Conservation (phyloP, 1,140 invertebrate genomes). For the Ooceraea biroi region DNA sequence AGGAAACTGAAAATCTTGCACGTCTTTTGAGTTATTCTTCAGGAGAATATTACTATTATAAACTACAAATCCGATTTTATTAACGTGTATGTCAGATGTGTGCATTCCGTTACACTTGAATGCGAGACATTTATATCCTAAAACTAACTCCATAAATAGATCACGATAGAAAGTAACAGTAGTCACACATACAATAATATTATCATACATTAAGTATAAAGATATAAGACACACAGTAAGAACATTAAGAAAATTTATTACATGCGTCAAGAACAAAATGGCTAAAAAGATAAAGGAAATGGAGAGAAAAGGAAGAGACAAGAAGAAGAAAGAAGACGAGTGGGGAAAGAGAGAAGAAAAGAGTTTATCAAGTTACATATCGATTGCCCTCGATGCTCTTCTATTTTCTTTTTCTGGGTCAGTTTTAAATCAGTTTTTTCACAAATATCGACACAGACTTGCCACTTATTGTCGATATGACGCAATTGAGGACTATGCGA, state of each 20-base stretch:
- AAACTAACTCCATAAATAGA: no score
- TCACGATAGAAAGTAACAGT: no score
- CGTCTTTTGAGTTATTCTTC: slow-evolving; percentile 16
- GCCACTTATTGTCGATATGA: not conserved
- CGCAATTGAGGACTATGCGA: not conserved
- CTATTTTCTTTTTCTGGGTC: slow-evolving; percentile 72
- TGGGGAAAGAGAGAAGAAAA: not conserved
- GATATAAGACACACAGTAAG: no score
- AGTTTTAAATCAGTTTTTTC: slow-evolving; percentile 78
- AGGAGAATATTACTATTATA: slow-evolving; percentile 16
- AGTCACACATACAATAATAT: not conserved
- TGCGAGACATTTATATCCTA: no score
- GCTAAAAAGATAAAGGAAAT: not conserved
- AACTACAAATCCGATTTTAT: slow-evolving; percentile 59
- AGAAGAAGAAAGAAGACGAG: not conserved
- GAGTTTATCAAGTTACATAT: not conserved
- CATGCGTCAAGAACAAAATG: not conserved
- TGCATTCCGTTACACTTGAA: slow-evolving; percentile 42
- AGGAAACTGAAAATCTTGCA: no score
- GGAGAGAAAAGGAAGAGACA: not conserved
- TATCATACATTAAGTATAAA: not conserved
- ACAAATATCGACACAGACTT: slow-evolving; percentile 32
- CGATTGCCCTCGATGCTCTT: slow-evolving; percentile 73
- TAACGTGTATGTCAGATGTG: slow-evolving; percentile 49
- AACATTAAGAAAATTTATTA: not conserved